phyloP scores from a whole-genome alignment of 2,888 invertebrate species.

The Aquatica leii region DNA sequence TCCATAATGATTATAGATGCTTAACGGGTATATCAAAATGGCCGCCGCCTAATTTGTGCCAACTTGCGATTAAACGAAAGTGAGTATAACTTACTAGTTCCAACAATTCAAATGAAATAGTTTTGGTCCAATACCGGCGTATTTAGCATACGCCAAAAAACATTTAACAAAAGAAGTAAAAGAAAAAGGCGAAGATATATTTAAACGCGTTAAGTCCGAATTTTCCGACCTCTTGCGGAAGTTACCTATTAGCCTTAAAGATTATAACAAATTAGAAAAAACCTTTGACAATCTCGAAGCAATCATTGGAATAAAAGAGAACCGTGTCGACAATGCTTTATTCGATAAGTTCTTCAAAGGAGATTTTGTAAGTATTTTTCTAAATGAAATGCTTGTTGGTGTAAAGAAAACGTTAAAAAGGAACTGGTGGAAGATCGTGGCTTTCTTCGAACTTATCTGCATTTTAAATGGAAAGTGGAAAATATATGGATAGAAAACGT shows the following conservation, averaged over 20 bases:
- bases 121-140: neutral
- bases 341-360: neutral
- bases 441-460: no score
- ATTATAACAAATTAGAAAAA: neutral
- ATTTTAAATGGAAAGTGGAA: no score
- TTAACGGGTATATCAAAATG: neutral
- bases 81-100: neutral
- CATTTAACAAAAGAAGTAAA: neutral
- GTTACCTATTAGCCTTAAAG: no score
- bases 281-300: neutral
- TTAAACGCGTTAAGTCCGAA: neutral
- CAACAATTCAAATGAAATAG: neutral
- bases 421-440: no score
- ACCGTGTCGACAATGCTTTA: neutral
- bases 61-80: neutral
- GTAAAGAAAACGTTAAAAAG: no score
- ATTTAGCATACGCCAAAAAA: neutral
- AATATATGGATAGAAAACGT: no score
- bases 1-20: neutral
- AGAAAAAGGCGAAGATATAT: neutral
- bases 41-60: neutral
- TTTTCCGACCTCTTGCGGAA: neutral
- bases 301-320: neutral
- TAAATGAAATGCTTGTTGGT: no score
- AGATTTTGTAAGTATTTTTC: neutral